Conservation (phyloP, 2,113 vertebrate genomes). For the Oreochromis tanganicae region DNA sequence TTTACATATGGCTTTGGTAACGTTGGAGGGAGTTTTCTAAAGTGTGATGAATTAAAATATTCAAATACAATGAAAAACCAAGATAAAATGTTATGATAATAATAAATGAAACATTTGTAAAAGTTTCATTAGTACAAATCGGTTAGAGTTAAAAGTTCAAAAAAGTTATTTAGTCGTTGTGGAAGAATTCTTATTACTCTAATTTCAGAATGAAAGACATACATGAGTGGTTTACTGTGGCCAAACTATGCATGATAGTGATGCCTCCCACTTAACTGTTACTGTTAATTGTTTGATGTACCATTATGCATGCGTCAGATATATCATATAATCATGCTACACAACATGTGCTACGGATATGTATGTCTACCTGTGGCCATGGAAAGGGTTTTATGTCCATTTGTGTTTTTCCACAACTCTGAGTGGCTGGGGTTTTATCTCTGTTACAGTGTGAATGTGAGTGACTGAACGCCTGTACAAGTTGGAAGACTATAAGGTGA, state of each 20-base stretch:
- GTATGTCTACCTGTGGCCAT: not conserved
- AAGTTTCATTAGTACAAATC: not conserved
- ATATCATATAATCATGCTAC: not conserved
- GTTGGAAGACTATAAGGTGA: not conserved
- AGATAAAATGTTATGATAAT: not conserved
- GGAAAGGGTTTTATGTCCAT: not conserved
- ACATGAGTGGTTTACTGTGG: fast-evolving
- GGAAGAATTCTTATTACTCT: not conserved
- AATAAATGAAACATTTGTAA: not conserved
- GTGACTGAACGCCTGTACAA: not conserved
- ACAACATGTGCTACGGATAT: not conserved
- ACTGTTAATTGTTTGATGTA: fast-evolving
- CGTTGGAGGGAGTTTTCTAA: not conserved
- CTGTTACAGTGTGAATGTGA: not conserved
- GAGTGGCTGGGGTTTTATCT: not conserved
- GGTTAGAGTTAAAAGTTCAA: not conserved
- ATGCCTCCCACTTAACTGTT: not conserved
- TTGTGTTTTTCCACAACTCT: not conserved
- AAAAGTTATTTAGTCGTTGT: not conserved
- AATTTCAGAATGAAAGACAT: not conserved
- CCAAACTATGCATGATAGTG: not conserved
- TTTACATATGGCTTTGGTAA: too few relatives aligned
- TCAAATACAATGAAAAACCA: fast-evolving
- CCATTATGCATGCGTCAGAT: not conserved
- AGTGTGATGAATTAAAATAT: not conserved